Evolutionary conservation across 53 echinoderm and acorn worm genomes (phyloP).

Genomic region (Temnopleurus reevesii): DNA sequence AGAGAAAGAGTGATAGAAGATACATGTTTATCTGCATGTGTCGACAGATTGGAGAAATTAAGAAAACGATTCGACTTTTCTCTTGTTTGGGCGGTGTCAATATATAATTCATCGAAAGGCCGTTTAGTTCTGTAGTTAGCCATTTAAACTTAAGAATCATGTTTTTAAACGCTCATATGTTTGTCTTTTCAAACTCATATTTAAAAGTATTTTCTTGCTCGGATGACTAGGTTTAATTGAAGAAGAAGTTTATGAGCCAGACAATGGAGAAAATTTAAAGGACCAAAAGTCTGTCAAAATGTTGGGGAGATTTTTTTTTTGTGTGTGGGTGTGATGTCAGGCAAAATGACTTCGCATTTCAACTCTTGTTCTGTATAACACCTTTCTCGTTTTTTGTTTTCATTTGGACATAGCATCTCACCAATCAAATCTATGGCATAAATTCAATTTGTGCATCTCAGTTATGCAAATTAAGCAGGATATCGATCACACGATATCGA

Average conservation of each 20-base stretch:
- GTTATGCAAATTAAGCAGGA: neutral
- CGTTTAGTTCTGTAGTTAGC: neutral
- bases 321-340: neutral
- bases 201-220: no score
- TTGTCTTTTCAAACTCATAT: no score
- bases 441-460: neutral
- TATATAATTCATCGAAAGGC: neutral
- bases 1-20: slow-evolving; percentile 1
- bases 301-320: no score
- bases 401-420: neutral
- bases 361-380: neutral
- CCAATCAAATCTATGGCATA: neutral
- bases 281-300: no score
- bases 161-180: no score
- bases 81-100: neutral
- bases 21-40: slow-evolving; percentile 28
- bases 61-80: slow-evolving; percentile 11
- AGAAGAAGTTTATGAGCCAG: no score
- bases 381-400: neutral
- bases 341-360: no score
- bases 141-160: no score
- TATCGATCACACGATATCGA: slow-evolving; percentile 6
- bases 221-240: no score
- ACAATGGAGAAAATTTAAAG: no score
- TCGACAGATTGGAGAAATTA: slow-evolving; percentile 1